These are phyloP conservation scores for Dendrolimus punctatus DNA, from an alignment of 1,140 invertebrate genomes.

Conservation along the genomic window DNA sequence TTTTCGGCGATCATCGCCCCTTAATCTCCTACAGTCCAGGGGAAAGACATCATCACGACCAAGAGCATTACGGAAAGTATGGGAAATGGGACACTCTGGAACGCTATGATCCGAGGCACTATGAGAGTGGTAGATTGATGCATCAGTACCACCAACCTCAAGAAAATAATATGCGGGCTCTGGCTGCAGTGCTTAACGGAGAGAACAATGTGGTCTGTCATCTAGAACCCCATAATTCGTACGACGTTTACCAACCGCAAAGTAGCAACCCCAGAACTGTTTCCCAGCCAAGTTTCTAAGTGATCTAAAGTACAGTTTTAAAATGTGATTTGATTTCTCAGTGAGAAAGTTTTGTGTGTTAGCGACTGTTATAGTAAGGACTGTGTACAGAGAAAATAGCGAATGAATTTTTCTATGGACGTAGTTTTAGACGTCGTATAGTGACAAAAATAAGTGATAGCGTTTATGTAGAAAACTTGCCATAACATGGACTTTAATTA, in stretches of 20 bases:
- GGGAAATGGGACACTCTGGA: conserved; percentile 76
- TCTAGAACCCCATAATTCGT: conserved; percentile 77
- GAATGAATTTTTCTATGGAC: conserved; percentile 61
- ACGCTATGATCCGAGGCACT: conserved; percentile 63
- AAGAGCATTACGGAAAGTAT: conserved; percentile 69
- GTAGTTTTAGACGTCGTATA: conserved; percentile 49
- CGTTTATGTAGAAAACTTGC: conserved; percentile 61
- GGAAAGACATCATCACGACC: conserved; percentile 69
- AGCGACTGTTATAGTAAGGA: conserved; percentile 2
- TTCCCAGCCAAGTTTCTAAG: conserved; percentile 72
- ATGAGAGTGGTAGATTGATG: conserved; percentile 64
- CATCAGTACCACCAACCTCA: conserved; percentile 57
- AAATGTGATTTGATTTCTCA: neutral
- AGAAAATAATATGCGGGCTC: conserved; percentile 76
- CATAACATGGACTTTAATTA: conserved; percentile 58
- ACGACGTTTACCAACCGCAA: conserved; percentile 70
- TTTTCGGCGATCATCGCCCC: conserved; percentile 86
- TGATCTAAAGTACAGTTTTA: conserved; percentile 12
- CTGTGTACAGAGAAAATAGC: conserved; percentile 51
- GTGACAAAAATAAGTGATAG: conserved; percentile 54
- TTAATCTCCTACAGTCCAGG: conserved; percentile 80
- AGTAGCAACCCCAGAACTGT: conserved; percentile 71
- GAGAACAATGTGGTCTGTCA: conserved; percentile 87
- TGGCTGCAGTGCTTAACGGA: conserved; percentile 85
- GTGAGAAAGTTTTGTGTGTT: conserved; percentile 1